Evolutionary conservation across 2,888 invertebrate genomes (phyloP).

Genomic region (Cenopis cana): DNA sequence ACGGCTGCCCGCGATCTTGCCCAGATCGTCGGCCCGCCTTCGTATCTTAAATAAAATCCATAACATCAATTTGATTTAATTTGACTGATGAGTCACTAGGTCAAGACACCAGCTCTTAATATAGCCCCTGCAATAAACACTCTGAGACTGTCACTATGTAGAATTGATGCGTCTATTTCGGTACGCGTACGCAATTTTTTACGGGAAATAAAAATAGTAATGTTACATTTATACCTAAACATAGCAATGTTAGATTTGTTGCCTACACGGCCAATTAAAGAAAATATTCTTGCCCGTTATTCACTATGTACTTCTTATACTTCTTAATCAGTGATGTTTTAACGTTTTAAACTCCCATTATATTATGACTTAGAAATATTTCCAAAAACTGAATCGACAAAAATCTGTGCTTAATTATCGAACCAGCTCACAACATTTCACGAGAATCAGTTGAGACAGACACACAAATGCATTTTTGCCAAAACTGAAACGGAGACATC

Average conservation of each 20-base stretch:
- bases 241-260: slow-evolving; percentile 1
- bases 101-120: slow-evolving; percentile 37
- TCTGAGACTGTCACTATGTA: slow-evolving; percentile 35
- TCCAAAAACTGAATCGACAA: too few species aligned
- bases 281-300: not conserved
- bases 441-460: too few species aligned
- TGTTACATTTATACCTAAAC: slow-evolving; percentile 13
- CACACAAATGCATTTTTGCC: too few species aligned
- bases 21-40: not conserved
- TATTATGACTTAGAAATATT: too few species aligned
- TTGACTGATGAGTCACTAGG: slow-evolving; percentile 40
- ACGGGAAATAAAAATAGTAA: slow-evolving; percentile 42
- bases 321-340: too few species aligned
- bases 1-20: too few species aligned
- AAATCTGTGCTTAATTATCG: too few species aligned
- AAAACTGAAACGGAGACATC: too few species aligned
- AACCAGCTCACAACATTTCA: too few species aligned
- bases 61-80: not conserved
- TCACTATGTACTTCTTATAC: too few species aligned
- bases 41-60: not conserved
- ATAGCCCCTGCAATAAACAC: slow-evolving; percentile 38
- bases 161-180: slow-evolving; percentile 39
- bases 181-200: slow-evolving; percentile 47
- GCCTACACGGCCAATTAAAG: not conserved
- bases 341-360: too few species aligned